Conservation (phyloP, 2,888 invertebrate species). For the Chydorus sphaericus region DNA sequence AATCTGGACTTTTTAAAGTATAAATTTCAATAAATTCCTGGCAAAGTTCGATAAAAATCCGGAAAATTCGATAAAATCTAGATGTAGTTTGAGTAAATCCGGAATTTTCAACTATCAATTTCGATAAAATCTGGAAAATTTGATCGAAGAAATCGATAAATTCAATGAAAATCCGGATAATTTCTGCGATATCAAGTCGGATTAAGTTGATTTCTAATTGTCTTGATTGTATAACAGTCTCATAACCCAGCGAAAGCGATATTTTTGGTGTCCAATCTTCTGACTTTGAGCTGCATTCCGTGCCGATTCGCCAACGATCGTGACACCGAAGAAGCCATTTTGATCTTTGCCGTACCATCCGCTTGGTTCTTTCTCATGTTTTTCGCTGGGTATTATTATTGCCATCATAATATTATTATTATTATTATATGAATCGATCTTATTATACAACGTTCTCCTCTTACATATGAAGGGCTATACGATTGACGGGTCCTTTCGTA, state of each 20-base stretch:
- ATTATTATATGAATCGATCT: conserved; percentile 17
- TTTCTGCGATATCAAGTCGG: not conserved
- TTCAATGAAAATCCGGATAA: too few relatives aligned
- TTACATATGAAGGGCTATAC: conserved; percentile 55
- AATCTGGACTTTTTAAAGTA: too few relatives aligned
- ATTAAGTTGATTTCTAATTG: conserved; percentile 14
- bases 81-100: too few relatives aligned
- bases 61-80: too few relatives aligned
- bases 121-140: too few relatives aligned
- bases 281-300: conserved; percentile 79
- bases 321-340: conserved; percentile 74
- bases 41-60: too few relatives aligned
- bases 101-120: too few relatives aligned
- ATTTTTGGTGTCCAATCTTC: conserved; percentile 77
- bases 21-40: too few relatives aligned
- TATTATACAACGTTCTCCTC: too few relatives aligned
- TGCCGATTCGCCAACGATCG: conserved; percentile 58
- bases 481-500: conserved; percentile 93
- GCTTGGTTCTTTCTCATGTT: conserved; percentile 97
- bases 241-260: conserved; percentile 90
- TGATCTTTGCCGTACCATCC: conserved; percentile 84
- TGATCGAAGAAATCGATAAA: too few relatives aligned
- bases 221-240: conserved; percentile 47
- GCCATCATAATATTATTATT: conserved; percentile 7
- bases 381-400: conserved; percentile 72